These are phyloP conservation scores for Aporophyla lueneburgensis DNA, from an alignment of 2,888 invertebrate genomes.

Conservation along the genomic window DNA sequence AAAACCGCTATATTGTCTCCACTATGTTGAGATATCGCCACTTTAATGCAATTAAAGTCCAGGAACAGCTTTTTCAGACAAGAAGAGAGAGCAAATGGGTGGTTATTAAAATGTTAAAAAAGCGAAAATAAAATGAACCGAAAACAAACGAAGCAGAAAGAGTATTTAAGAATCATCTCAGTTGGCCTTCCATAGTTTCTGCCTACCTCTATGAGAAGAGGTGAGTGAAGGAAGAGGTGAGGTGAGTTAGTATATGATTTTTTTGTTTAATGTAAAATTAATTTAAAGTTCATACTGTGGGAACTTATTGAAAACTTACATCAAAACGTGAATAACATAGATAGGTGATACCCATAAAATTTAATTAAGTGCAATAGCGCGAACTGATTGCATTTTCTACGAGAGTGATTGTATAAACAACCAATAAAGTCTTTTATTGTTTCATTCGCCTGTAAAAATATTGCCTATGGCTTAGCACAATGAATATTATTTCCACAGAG, in stretches of 20 bases:
- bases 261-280: too few relatives aligned
- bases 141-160: too few relatives aligned
- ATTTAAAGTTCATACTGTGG: not conserved
- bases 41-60: too few relatives aligned
- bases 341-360: conserved; percentile 36
- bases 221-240: too few relatives aligned
- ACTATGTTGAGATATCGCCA: too few relatives aligned
- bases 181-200: not conserved
- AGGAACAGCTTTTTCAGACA: too few relatives aligned
- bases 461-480: conserved; percentile 75
- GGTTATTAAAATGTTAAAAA: too few relatives aligned
- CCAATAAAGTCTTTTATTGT: conserved; percentile 73
- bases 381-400: conserved; percentile 69
- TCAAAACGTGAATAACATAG: conserved; percentile 14
- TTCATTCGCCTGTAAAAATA: conserved; percentile 75
- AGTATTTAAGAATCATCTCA: not conserved
- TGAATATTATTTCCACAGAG: conserved; percentile 73
- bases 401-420: conserved; percentile 69
- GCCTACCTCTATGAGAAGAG: not conserved
- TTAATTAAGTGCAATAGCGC: conserved; percentile 66
- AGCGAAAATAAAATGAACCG: too few relatives aligned
- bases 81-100: too few relatives aligned
- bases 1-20: too few relatives aligned
- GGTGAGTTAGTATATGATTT: not conserved
- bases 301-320: conserved; percentile 12